Evolutionary conservation across 1,140 invertebrate species (phyloP), one percentile per base, ranked within the genome.

Genomic region (Ditylenchus dipsaci): DNA sequence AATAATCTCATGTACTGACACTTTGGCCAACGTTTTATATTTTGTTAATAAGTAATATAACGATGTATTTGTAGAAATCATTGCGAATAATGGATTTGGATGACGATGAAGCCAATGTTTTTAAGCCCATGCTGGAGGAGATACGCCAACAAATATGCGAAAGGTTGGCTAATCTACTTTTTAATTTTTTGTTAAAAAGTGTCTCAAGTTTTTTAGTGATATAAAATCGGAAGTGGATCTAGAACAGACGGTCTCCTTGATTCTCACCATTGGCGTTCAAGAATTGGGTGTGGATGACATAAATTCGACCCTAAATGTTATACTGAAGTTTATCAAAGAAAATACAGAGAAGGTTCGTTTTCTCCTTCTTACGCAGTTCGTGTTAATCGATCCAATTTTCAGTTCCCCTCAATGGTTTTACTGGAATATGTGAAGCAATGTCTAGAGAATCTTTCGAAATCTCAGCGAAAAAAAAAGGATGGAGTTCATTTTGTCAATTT

Each of bases 191-290:
- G n/a, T n/a, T n/a, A n/a, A n/a, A n/a, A n/a, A n/a, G n/a, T n/a
- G n/a, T n/a, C n/a, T n/a, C n/a, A n/a, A n/a, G n/a, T n/a, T 19
- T 53, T 61, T 5, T 27, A 61, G 59, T 30, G 59, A 61, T 26
- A 61, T 61, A 3, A 27, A 61, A n/a, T 61, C 59, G 59, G 59
- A 61, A 61, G 19, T 33, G 59, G 59, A 61, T 13, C 26, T 61
- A 29, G 59, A 61, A 30, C 59, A 43, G 26, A 33, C 29, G 13
- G 59, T 61, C 26, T 26, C 59, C 26, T 21, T 61, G 59, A 33
- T 61, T 21, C 29, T 30, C 26, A 61, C 38, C 8, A 61, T 61
- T 30, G 59, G 59, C 8, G 26, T 61, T 26, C n/a, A 61, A n/a
- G n/a, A 61, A 61, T 29, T 61, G 19, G 29, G 26, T 30, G n/a